These are phyloP conservation scores for Eleginops maclovinus DNA, from an alignment of 2,113 vertebrate genomes.

Conservation along the genomic window DNA sequence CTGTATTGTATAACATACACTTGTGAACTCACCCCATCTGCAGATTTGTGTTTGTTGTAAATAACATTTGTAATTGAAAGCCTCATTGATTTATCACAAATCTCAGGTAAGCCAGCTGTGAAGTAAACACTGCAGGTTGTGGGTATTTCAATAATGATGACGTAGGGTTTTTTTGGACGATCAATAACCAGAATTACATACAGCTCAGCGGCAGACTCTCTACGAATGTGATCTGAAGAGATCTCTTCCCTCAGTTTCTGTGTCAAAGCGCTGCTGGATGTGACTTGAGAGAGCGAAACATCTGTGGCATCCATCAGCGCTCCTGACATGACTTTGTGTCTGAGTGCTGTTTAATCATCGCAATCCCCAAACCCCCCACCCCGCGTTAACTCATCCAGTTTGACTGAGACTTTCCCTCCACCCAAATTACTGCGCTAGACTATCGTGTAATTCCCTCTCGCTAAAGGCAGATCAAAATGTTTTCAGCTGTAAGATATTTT, in stretches of 20 bases:
- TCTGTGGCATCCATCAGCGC: slow-evolving; percentile 66
- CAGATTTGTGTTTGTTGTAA: slow-evolving; percentile 2
- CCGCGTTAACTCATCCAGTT: slow-evolving; percentile 61
- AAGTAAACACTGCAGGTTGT: background rate
- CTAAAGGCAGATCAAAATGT: slow-evolving; percentile 59
- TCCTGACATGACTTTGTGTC: slow-evolving; percentile 70
- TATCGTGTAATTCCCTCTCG: slow-evolving; percentile 57
- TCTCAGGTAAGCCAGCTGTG: background rate
- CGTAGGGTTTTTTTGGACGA: background rate
- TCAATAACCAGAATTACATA: background rate
- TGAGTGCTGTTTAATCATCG: slow-evolving; percentile 65
- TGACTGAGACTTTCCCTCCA: slow-evolving; percentile 60
- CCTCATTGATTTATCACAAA: slow-evolving; percentile 16
- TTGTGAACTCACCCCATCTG: background rate
- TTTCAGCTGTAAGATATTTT: slow-evolving; percentile 58
- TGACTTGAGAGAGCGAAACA: slow-evolving; percentile 41
- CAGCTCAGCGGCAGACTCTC: background rate
- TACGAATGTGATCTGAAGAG: slow-evolving; percentile 27
- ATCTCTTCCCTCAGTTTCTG: background rate
- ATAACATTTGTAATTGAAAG: background rate
- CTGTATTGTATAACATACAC: background rate
- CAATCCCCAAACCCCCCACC: slow-evolving; percentile 27
- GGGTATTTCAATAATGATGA: slow-evolving; percentile 11
- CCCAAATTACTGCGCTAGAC: slow-evolving; percentile 51
- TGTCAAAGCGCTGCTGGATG: slow-evolving; percentile 11